Evolutionary conservation across 2,797 vertebrate species (phyloP).

Genomic region (Neosilurus hyrtlii): DNA sequence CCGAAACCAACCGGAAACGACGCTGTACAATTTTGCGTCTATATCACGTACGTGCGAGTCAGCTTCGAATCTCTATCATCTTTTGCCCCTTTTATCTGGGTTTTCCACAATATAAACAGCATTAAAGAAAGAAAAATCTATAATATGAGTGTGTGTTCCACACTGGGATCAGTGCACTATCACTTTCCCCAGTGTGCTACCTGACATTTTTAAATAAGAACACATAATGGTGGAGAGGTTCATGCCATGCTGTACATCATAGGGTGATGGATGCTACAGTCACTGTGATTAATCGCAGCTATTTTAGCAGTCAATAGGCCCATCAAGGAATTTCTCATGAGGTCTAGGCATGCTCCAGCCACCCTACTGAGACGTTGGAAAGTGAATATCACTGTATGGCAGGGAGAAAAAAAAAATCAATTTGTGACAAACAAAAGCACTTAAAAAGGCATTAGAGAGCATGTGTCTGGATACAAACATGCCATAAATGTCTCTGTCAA

Average conservation of each 20-base stretch:
- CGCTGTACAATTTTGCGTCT: too few species aligned
- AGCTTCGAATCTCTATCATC: too few species aligned
- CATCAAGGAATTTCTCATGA: constrained; percentile 67
- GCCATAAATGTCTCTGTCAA: not conserved
- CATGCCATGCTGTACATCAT: constrained; percentile 14
- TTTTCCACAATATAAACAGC: not conserved
- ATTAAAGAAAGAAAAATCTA: not conserved
- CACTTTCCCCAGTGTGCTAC: not conserved
- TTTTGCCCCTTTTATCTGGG: not conserved
- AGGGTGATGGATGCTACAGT: constrained; percentile 28
- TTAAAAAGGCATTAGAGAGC: constrained; percentile 20
- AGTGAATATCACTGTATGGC: constrained; percentile 34
- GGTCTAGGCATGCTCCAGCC: constrained; percentile 44
- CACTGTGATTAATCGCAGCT: constrained; percentile 43
- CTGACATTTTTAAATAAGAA: constrained; percentile 20
- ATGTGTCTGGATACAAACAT: not conserved
- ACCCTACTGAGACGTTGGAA: constrained; percentile 21
- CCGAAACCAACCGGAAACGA: too few species aligned
- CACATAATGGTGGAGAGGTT: not conserved
- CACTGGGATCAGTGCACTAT: not conserved
- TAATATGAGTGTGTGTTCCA: not conserved
- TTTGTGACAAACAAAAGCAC: constrained; percentile 27
- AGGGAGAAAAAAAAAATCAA: constrained; percentile 27
- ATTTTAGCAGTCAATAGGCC: constrained; percentile 67
- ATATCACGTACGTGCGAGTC: too few species aligned